phyloP scores from a whole-genome alignment of 2,888 invertebrate genomes.

The Trachelus tabidus region DNA sequence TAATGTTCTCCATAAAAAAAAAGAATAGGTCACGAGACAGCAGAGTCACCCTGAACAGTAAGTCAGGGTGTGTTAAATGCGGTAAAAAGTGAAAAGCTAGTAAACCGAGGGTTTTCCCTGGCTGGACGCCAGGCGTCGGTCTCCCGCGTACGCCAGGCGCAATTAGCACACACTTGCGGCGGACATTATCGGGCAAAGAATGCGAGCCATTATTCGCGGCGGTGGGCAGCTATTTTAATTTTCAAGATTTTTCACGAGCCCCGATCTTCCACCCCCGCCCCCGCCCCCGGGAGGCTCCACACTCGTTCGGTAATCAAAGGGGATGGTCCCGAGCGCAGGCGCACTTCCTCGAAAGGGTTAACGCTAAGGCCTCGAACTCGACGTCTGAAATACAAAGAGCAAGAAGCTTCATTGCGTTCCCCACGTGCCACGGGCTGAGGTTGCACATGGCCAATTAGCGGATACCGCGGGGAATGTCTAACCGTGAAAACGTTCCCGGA shows the following conservation, averaged over 20 bases:
- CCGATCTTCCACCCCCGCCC: neutral
- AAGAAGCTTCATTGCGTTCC: slow-evolving; percentile 27
- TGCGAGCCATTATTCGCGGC: slow-evolving; percentile 29
- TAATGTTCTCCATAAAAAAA: neutral
- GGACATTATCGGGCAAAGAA: slow-evolving; percentile 31
- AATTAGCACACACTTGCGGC: slow-evolving; percentile 17
- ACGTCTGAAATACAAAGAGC: neutral
- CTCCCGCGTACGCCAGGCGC: neutral
- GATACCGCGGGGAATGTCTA: slow-evolving; percentile 36
- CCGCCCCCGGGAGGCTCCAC: neutral
- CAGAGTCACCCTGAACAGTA: neutral
- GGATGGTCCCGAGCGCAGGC: neutral
- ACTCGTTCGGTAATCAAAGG: neutral
- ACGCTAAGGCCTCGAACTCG: neutral
- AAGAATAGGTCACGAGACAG: neutral
- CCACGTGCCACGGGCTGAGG: slow-evolving; percentile 31
- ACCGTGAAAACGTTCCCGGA: neutral
- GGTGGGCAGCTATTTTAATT: slow-evolving; percentile 39
- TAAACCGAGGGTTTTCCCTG: neutral
- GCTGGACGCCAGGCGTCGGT: neutral
- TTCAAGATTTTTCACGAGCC: slow-evolving; percentile 34
- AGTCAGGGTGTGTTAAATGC: neutral
- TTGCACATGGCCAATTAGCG: slow-evolving; percentile 41
- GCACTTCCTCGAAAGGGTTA: neutral
- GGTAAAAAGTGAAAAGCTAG: neutral